Percentiles rank a stretch among this genome's conserved stretches.
Conservation (phyloP, 2,797 vertebrate genomes). For the Chelidonichthys spinosus region DNA sequence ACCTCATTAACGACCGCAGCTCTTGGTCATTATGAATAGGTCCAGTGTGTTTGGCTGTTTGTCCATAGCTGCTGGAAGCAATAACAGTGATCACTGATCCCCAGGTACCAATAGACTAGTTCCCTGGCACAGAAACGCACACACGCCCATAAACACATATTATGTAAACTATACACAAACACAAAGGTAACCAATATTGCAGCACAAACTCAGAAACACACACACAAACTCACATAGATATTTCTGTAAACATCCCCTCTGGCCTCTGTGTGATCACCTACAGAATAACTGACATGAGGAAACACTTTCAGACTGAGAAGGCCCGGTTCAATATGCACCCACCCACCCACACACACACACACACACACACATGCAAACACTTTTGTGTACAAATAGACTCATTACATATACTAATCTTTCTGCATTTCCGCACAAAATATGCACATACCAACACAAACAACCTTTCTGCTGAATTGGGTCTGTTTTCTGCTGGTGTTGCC, state of each 20-base stretch:
- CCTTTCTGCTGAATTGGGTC: constrained; percentile 4
- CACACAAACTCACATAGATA: constrained; percentile 42
- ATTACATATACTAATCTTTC: constrained; percentile 9
- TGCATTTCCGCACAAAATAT: constrained; percentile 43
- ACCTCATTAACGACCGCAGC: constrained; percentile 36
- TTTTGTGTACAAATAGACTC: constrained; percentile 39
- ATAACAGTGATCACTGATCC: constrained; percentile 67
- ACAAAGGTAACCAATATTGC: constrained; percentile 3
- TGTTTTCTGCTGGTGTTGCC: constrained; percentile 45
- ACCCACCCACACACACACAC: constrained; percentile 20
- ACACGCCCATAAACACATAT: constrained; percentile 19
- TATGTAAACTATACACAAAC: constrained; percentile 27
- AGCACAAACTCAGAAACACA: constrained; percentile 14
- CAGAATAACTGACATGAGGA: constrained; percentile 68
- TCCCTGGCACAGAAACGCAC: constrained; percentile 30
- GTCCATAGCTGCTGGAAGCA: constrained; percentile 55
- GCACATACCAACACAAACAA: constrained; percentile 28
- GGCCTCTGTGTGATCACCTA: constrained; percentile 52
- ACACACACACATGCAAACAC: constrained; percentile 56
- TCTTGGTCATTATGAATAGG: constrained; percentile 61
- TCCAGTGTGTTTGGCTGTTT: constrained; percentile 49
- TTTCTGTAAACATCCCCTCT: constrained; percentile 43
- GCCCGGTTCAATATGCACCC: constrained; percentile 16
- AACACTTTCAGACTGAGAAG: constrained; percentile 57
- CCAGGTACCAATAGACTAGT: constrained; percentile 56